Base-by-base conservation (phyloP, 2,888 invertebrate species). In the Orchestes rusci region DNA sequence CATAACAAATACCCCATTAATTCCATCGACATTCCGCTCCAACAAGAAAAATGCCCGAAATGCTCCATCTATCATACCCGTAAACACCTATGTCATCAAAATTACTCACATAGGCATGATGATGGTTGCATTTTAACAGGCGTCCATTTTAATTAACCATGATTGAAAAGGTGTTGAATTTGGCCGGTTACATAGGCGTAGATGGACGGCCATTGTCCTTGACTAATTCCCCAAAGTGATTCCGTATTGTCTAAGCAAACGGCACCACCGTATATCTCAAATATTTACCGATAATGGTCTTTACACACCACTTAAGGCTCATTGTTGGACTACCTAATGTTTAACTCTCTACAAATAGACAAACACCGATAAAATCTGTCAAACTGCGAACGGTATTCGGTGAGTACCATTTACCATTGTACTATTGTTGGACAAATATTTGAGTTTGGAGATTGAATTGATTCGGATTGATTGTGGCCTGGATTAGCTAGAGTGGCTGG, bases 241-340 rank as follows among this genome's bases (percentile, higher is more conserved):
- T 46, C 46, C 46, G 46, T 46, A 46, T 46, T 46, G 46, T 46
- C 41, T 39, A 23, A 43, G 43, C 32, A 43, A 43, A 43, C 43
- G 37, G 36, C 31, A 35, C 38, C 27, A 34, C 32, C 30, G 48
- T 39, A 53, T 52, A 56, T 47, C 43, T 58, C 52, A 58, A 60
- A 60, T 60, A 60, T 60, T 60, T 58, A 52, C 57, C 53, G 56
- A 58, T 59, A 59, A 59, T 59, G 56, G 59, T 54, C 54, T 59
- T 56, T 58, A 57, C 58, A 57, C 53, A 57, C 58, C 56, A 59
- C 59, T 59, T 57, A 51, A 57, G 57, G 48, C 51, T 53, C 54
- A 57, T 56, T 58, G 56, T 56, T 46, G 52, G 47, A 57, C 57
- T 57, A 57, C 56, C 56, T 57, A 56, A 56, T 57, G 56, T 57